Evolutionary conservation across 2,113 vertebrate species (phyloP).

Genomic region (Lasiurus cinereus): DNA sequence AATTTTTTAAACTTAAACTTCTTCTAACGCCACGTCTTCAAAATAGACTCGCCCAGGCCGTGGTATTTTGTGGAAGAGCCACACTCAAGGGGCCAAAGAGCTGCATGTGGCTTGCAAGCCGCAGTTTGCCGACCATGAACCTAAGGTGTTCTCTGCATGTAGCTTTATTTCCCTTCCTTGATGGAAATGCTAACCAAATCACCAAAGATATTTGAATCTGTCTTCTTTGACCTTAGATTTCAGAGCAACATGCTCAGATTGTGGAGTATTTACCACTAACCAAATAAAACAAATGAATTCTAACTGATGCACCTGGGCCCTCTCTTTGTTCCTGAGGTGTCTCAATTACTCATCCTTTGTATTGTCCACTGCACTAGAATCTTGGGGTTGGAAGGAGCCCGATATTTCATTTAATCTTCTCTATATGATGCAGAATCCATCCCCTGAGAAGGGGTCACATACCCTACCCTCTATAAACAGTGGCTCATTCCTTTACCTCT

Average conservation of each 20-base stretch:
- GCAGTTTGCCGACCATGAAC: background rate
- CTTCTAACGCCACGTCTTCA: too few relatives aligned
- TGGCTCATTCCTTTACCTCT: background rate
- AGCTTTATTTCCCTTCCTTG: constrained; percentile 8
- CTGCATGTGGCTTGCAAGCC: too few relatives aligned
- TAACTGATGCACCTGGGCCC: background rate
- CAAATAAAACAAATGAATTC: background rate
- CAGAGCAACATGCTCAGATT: background rate
- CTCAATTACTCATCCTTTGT: background rate
- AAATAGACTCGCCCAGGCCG: too few relatives aligned
- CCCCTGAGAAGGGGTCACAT: background rate
- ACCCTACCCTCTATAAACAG: background rate
- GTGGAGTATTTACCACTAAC: background rate
- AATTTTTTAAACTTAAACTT: too few relatives aligned
- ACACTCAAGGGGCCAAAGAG: too few relatives aligned
- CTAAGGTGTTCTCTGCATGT: background rate
- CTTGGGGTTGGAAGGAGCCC: background rate
- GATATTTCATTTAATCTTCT: background rate
- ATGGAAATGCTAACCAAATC: background rate
- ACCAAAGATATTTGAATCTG: background rate
- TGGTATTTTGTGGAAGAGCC: too few relatives aligned
- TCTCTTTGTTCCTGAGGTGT: background rate
- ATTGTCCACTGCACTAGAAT: background rate
- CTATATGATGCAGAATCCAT: background rate
- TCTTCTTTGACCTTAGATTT: constrained; percentile 47